A percentile compares a stretch with the other conserved stretches of the same genome.
These are phyloP conservation scores for Drosophila kohkoa DNA, from an alignment of 1,140 invertebrate genomes.

Conservation along the genomic window DNA sequence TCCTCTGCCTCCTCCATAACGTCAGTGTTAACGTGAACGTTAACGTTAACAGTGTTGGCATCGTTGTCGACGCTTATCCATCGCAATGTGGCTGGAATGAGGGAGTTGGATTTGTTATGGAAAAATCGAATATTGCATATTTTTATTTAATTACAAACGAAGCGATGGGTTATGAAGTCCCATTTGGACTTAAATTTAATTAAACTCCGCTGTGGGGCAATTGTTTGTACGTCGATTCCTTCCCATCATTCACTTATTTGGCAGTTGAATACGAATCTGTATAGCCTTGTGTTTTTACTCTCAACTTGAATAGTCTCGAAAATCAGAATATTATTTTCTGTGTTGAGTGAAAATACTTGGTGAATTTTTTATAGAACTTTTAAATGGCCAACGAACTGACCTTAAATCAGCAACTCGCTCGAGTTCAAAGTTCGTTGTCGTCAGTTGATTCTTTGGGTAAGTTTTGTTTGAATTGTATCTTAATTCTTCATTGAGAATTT, in stretches of 20 bases:
- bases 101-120: slow-evolving; percentile 54
- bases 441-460: slow-evolving; percentile 4
- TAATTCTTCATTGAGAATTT: not conserved
- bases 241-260: not conserved
- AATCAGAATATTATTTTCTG: too few species aligned
- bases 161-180: slow-evolving; percentile 57
- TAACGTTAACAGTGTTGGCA: not conserved
- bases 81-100: not conserved
- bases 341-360: too few species aligned
- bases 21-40: not conserved
- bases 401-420: slow-evolving; percentile 13
- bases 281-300: not conserved
- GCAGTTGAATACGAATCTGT: not conserved
- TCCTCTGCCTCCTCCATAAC: slow-evolving; percentile 15
- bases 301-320: not conserved
- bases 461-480: not conserved
- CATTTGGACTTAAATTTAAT: slow-evolving; percentile 66
- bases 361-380: not conserved
- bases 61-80: slow-evolving; percentile 14
- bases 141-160: slow-evolving; percentile 69
- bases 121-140: slow-evolving; percentile 70
- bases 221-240: slow-evolving; percentile 14
- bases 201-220: slow-evolving; percentile 38
- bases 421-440: not conserved
- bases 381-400: slow-evolving; percentile 4